These are phyloP conservation scores for Erythrocercus mccallii DNA, from an alignment of 2,113 vertebrate genomes.

Conservation along the genomic window DNA sequence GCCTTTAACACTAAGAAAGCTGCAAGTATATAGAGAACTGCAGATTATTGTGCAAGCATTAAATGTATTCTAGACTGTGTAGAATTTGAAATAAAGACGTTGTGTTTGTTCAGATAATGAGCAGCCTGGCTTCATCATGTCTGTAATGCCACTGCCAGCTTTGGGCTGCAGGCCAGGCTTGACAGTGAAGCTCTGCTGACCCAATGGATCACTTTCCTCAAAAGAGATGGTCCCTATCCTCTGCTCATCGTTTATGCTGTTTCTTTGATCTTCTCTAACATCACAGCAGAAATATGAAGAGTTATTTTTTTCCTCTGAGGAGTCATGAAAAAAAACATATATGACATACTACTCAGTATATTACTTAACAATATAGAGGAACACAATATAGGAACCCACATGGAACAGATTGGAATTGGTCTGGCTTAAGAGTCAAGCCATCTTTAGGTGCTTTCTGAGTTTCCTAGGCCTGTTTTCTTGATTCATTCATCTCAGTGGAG, in stretches of 20 bases:
- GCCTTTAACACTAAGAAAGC: not conserved
- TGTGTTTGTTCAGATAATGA: not conserved
- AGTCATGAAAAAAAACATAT: not conserved
- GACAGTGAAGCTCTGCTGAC: not conserved
- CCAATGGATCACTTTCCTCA: not conserved
- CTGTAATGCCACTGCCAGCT: not conserved
- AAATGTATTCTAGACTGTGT: not conserved
- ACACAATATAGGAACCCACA: rapidly evolving
- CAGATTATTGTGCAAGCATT: not conserved
- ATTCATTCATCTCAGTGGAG: not conserved
- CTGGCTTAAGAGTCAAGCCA: not conserved
- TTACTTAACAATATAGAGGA: not conserved
- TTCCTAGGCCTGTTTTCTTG: not conserved
- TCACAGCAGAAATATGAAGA: not conserved
- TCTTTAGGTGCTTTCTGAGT: not conserved
- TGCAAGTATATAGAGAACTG: not conserved
- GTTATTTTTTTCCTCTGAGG: not conserved
- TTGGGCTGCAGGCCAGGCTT: not conserved
- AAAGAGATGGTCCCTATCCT: not conserved
- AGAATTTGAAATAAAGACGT: not conserved
- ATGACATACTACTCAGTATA: not conserved
- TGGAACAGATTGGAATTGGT: not conserved
- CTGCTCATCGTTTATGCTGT: not conserved
- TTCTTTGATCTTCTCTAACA: not conserved
- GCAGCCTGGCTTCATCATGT: not conserved